These are phyloP conservation scores for Megalops cyprinoides DNA, from an alignment of 2,797 vertebrate species.

Conservation along the genomic window DNA sequence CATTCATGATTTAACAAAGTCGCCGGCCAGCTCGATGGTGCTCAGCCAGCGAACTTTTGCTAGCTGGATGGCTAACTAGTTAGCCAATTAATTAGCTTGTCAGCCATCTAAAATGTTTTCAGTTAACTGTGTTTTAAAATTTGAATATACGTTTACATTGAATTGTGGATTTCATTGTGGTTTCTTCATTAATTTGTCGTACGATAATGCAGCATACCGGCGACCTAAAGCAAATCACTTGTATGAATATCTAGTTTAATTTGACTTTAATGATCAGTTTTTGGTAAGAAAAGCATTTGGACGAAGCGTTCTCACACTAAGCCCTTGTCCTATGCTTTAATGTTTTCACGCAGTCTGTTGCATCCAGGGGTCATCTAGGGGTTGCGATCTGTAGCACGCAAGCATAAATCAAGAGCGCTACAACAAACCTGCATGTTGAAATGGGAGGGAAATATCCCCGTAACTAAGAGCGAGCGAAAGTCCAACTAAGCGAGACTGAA, in stretches of 20 bases:
- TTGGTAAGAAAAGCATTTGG: neutral
- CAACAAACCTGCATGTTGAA: constrained; percentile 64
- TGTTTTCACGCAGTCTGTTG: constrained; percentile 49
- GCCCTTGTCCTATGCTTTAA: constrained; percentile 30
- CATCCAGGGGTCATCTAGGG: constrained; percentile 60
- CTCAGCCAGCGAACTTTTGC: constrained; percentile 13
- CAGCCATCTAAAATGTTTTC: too few species aligned
- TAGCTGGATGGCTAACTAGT: too few species aligned
- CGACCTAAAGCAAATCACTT: too few species aligned
- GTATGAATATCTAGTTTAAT: too few species aligned
- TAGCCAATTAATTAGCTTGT: too few species aligned
- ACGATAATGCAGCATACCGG: too few species aligned
- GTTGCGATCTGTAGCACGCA: constrained; percentile 57
- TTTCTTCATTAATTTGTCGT: too few species aligned
- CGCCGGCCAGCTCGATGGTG: neutral
- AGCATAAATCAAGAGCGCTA: constrained; percentile 65
- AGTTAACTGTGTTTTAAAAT: neutral
- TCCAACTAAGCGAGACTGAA: too few species aligned
- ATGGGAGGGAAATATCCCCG: constrained; percentile 30
- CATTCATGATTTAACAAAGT: neutral
- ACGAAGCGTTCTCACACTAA: constrained; percentile 50
- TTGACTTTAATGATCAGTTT: neutral
- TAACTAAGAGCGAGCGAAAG: constrained; percentile 9
- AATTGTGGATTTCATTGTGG: too few species aligned
- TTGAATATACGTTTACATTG: neutral